Percentiles rank a stretch among this genome's conserved stretches.
phyloP scores from a whole-genome alignment of 2,113 vertebrate species.

The Lepus europaeus region DNA sequence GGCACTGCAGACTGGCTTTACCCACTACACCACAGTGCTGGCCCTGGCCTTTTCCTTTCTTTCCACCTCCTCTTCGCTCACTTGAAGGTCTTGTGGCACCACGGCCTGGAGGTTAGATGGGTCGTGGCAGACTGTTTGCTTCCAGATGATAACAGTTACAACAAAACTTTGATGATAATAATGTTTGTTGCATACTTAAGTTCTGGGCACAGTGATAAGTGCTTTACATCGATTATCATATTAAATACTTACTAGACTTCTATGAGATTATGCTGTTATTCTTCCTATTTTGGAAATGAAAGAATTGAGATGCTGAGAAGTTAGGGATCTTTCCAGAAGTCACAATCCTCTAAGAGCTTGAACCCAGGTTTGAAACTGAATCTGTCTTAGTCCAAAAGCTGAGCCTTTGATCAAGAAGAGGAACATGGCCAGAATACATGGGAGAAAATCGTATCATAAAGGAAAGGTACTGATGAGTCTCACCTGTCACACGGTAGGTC shows the following conservation, averaged over 20 bases:
- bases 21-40: no score
- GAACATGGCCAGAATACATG: background rate
- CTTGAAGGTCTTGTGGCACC: background rate
- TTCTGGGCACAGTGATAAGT: background rate
- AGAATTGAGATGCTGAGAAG: background rate
- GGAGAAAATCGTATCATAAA: background rate
- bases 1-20: no score
- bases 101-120: background rate
- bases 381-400: background rate
- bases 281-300: background rate
- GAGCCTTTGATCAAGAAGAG: background rate
- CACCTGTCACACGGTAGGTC: background rate
- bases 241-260: background rate
- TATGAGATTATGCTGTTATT: background rate
- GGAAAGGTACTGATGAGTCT: background rate
- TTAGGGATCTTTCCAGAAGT: background rate
- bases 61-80: background rate
- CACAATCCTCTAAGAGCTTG: background rate
- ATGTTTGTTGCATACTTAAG: background rate
- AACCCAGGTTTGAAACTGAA: background rate
- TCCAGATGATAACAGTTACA: background rate
- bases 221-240: background rate
- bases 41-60: background rate
- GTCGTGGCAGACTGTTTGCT: background rate
- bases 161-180: background rate